Evolutionary conservation across 2,797 vertebrate species (phyloP), one percentile per base, ranked within the genome.

Genomic region (Spinus pinus): DNA sequence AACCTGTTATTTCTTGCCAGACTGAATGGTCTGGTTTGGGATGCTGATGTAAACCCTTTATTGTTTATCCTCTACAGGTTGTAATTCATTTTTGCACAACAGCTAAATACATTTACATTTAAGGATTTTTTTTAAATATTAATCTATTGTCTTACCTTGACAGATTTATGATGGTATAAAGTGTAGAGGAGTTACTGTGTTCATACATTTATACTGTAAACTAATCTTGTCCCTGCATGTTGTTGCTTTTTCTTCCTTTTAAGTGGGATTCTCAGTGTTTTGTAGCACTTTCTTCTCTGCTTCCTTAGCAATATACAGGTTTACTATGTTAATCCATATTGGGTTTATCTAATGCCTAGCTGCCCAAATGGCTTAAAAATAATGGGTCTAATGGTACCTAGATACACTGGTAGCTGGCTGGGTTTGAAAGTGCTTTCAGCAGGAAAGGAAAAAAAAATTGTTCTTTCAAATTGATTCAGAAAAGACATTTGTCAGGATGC

Each of bases 1-100:
- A 94, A 92, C 81, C 93, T 97, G 88, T 94, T 91, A 90, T 89
- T 97, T 97, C 94, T 96, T 96, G 92, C 86, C 94, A 91, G 70
- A 57, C 74, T 58, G 75, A 92, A 87, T 61, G 53, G 81, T 69
- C 85, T 93, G 73, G 47, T 62, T 86, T 65, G 50, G 41, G 88
- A 89, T 88, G 81, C 88, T 87, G 93, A 74, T 88, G 70, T 83
- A 96, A 94, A 94, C 41, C 86, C 84, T 93, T 89, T 91, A 86
- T 88, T 96, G 86, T 92, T 82, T 94, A 51, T 69, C 92, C 87
- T 95, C 57, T 27, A 2, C 33, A 28, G 37, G 70, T 78, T 89
- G 64, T 84, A 96, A 94, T 95, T 96, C 72, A 65, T 95, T 96
- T 97, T 91, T 92, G 60, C 75, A 94, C 92, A 93, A 65, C 75